Evolutionary conservation across 2,113 vertebrate species (phyloP).

Genomic region (Cyprinodon brontotheroides): DNA sequence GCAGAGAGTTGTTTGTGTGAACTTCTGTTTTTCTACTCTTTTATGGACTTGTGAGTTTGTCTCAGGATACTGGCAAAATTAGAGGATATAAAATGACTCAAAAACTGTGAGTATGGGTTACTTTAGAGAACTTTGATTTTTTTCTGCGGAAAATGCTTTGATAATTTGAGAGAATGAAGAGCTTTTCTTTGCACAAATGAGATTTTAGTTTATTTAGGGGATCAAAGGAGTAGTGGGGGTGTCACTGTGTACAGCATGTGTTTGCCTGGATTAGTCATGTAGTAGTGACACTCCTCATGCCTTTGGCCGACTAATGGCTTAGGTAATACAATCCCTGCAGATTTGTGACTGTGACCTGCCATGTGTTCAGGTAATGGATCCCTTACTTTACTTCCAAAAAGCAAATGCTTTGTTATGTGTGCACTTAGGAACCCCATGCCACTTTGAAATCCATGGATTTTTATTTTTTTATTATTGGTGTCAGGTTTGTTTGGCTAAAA

Average conservation of each 20-base stretch:
- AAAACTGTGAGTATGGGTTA: conserved; percentile 61
- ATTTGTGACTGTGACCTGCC: conserved; percentile 65
- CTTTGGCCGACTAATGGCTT: conserved; percentile 46
- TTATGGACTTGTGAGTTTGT: conserved; percentile 33
- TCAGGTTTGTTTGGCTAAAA: conserved; percentile 29
- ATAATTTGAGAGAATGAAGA: too few species aligned
- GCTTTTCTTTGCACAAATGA: neutral
- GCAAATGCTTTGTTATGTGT: conserved; percentile 60
- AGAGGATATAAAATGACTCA: conserved; percentile 61
- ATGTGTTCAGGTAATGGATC: conserved; percentile 70
- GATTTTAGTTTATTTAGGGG: conserved; percentile 7
- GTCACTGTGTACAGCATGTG: conserved; percentile 26
- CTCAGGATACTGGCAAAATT: conserved; percentile 28
- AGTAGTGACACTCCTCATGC: conserved; percentile 47
- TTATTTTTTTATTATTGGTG: conserved; percentile 5
- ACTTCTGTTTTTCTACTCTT: conserved; percentile 41
- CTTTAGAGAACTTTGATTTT: conserved; percentile 8
- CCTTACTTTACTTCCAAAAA: conserved; percentile 22
- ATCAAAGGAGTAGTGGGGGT: neutral
- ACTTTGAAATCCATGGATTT: conserved; percentile 20
- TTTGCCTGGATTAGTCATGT: conserved; percentile 57
- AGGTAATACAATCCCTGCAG: conserved; percentile 61
- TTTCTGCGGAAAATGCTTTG: neutral
- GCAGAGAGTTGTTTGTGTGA: conserved; percentile 46
- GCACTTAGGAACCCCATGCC: conserved; percentile 46